Conservation (phyloP, 1,140 invertebrate genomes). For the Leptopilina boulardi region DNA sequence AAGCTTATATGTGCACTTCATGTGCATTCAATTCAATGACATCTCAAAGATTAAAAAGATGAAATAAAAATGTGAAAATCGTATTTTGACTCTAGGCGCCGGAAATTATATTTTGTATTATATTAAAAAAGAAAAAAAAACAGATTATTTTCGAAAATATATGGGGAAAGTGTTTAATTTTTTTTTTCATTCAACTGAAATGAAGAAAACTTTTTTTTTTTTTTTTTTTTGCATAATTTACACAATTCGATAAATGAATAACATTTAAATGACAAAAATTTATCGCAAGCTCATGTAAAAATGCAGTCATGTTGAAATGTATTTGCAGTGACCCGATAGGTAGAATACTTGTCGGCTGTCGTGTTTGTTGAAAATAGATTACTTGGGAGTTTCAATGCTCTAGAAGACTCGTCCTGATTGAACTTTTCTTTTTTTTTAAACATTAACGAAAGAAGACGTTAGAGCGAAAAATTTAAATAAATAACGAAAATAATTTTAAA, state of each 20-base stretch:
- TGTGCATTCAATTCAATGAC: not conserved
- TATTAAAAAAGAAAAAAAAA: not conserved
- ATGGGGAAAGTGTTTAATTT: not conserved
- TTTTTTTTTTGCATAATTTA: not conserved
- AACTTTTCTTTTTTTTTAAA: not conserved
- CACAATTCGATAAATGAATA: not conserved
- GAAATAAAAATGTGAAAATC: not conserved
- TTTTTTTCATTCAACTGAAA: not conserved
- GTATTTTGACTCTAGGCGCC: not conserved
- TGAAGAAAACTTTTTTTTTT: no score
- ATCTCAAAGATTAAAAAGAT: not conserved
- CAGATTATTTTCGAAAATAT: no score
- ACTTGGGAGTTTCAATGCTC: not conserved
- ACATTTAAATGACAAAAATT: constrained; percentile 12
- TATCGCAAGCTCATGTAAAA: constrained; percentile 7
- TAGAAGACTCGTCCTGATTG: not conserved
- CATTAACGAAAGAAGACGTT: not conserved
- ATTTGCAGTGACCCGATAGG: constrained; percentile 21
- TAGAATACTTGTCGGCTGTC: not conserved
- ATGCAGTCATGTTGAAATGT: constrained; percentile 19
- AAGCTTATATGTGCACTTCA: not conserved
- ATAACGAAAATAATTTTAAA: not conserved
- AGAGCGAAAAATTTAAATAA: not conserved
- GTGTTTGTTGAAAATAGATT: constrained; percentile 25
- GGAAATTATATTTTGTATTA: not conserved